phyloP scores from a whole-genome alignment of 2,888 invertebrate genomes.

The Drosophila gaucha region DNA sequence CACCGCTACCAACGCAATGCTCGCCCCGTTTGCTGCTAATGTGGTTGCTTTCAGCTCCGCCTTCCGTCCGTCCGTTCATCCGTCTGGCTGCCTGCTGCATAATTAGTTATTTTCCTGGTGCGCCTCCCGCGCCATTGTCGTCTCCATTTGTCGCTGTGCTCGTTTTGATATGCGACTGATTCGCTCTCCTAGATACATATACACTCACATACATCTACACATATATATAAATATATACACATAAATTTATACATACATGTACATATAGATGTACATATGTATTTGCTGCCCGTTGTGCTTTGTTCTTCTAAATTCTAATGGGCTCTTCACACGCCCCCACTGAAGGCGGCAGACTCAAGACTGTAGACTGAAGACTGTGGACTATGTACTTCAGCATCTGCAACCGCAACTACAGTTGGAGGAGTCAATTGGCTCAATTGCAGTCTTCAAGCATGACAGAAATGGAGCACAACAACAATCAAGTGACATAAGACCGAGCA shows the following conservation, averaged over 20 bases:
- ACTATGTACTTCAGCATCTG: constrained; percentile 61
- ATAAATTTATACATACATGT: not conserved
- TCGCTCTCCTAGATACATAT: constrained; percentile 27
- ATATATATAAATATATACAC: not conserved
- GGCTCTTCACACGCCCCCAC: constrained; percentile 76
- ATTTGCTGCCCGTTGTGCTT: constrained; percentile 60
- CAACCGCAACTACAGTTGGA: constrained; percentile 73
- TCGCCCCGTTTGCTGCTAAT: constrained; percentile 68
- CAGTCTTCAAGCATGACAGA: constrained; percentile 81
- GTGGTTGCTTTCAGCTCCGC: constrained; percentile 44
- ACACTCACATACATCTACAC: not conserved
- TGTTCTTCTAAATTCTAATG: constrained; percentile 56
- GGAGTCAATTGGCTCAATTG: constrained; percentile 80
- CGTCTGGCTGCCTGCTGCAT: constrained; percentile 49
- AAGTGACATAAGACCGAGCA: constrained; percentile 51
- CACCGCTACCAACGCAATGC: constrained; percentile 74
- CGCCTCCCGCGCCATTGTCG: constrained; percentile 75
- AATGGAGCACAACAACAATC: constrained; percentile 69
- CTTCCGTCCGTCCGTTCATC: constrained; percentile 3
- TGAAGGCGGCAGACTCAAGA: constrained; percentile 12
- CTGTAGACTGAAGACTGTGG: constrained; percentile 14
- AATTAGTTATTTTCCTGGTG: constrained; percentile 75
- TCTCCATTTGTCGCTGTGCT: constrained; percentile 69
- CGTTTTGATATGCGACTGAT: constrained; percentile 72
- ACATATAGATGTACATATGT: not conserved